Percentiles rank a stretch among this genome's conserved stretches.
Evolutionary conservation across 2,113 vertebrate genomes (phyloP).

Genomic region (Alectura lathami): DNA sequence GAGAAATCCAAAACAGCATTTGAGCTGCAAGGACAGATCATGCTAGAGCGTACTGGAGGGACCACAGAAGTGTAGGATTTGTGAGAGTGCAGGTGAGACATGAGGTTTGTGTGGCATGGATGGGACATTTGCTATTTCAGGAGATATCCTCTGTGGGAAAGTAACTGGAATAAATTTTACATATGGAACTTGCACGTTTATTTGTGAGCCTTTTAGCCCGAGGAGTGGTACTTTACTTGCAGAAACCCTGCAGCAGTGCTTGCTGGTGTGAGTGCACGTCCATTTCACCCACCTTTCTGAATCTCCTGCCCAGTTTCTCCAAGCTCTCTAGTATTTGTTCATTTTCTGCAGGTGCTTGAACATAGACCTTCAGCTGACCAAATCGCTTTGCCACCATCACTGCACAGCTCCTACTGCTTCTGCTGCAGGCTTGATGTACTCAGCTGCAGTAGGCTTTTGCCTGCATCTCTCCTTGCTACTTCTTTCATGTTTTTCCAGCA

Average conservation of each 20-base stretch:
- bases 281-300: not conserved
- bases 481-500: not conserved
- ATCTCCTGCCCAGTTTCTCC: not conserved
- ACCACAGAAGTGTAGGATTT: not conserved
- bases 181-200: not conserved
- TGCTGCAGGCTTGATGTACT: not conserved
- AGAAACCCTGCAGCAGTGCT: not conserved
- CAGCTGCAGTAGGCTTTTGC: not conserved
- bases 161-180: not conserved
- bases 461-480: not conserved
- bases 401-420: not conserved
- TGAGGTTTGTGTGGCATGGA: not conserved
- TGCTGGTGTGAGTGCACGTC: not conserved
- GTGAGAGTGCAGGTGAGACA: not conserved
- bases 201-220: not conserved
- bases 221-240: not conserved
- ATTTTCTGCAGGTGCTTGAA: not conserved
- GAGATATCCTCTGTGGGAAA: not conserved
- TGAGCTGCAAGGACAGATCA: not conserved
- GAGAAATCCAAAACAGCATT: not conserved
- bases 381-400: rapidly evolving
- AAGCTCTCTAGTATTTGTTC: not conserved
- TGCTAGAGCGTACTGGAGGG: not conserved
- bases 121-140: not conserved
- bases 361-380: not conserved